Evolutionary conservation across 2,113 vertebrate genomes (phyloP).

Genomic region (Podocnemis expansa): DNA sequence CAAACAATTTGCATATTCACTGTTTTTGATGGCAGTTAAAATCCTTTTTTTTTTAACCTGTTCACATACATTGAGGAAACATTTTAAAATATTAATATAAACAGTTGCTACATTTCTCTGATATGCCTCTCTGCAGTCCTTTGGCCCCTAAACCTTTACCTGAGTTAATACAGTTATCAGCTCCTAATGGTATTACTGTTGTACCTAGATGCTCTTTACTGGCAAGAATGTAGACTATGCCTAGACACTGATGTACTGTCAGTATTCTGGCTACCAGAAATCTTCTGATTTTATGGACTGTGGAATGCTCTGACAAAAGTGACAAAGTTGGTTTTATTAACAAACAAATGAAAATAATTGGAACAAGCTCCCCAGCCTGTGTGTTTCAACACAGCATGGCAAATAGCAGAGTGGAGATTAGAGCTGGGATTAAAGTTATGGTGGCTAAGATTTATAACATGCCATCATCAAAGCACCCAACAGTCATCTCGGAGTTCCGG

Average conservation of each 20-base stretch:
- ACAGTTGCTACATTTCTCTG: neutral
- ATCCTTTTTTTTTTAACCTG: neutral
- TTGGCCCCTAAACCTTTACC: neutral
- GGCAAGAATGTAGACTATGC: constrained; percentile 10
- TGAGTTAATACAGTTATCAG: neutral
- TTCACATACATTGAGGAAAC: neutral
- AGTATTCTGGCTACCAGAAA: neutral
- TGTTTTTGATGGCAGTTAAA: neutral
- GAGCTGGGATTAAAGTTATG: neutral
- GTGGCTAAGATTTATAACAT: neutral
- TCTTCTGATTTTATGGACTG: neutral
- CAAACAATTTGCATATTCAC: neutral
- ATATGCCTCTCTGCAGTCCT: neutral
- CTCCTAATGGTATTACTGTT: neutral
- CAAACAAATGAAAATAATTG: neutral
- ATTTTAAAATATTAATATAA: neutral
- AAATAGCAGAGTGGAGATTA: neutral
- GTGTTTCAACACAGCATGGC: neutral
- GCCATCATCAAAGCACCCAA: too few relatives aligned
- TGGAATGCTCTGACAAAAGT: neutral
- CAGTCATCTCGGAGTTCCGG: too few relatives aligned
- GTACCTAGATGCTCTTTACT: neutral
- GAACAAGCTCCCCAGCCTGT: neutral
- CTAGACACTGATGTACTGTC: neutral
- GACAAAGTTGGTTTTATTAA: neutral